Conservation (phyloP, 2,113 vertebrate species). For the Poecilia latipinna region DNA sequence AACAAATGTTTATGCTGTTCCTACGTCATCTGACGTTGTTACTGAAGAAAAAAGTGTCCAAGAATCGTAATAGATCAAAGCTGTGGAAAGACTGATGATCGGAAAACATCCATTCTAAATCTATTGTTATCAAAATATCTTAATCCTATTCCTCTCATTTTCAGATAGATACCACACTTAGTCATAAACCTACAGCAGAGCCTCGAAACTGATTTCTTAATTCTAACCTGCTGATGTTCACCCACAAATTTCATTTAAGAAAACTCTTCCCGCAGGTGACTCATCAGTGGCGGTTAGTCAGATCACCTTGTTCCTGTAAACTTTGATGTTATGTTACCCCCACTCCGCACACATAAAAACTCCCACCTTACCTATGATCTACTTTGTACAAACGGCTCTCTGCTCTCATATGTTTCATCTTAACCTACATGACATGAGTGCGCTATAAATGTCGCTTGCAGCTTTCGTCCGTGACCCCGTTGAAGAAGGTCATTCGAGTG, state of each 20-base stretch:
- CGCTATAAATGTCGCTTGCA: conserved; percentile 7
- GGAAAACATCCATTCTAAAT: background rate
- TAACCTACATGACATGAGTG: conserved; percentile 29
- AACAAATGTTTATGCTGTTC: background rate
- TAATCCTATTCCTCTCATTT: background rate
- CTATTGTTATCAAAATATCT: background rate
- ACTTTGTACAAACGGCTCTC: conserved; percentile 13
- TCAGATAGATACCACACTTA: background rate
- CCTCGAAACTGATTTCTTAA: conserved; percentile 15
- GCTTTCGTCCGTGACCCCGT: background rate
- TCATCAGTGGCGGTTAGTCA: conserved; percentile 28
- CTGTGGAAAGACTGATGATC: background rate
- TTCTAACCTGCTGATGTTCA: conserved; percentile 14
- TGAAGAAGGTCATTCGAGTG: conserved; percentile 11
- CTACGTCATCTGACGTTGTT: background rate
- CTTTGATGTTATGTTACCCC: conserved; percentile 36
- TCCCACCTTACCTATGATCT: conserved; percentile 15
- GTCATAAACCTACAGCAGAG: background rate
- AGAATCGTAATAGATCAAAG: background rate
- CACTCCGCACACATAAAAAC: conserved; percentile 16
- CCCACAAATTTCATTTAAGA: conserved; percentile 29
- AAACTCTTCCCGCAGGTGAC: conserved; percentile 25
- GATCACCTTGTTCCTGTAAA: conserved; percentile 36
- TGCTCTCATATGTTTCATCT: conserved; percentile 1
- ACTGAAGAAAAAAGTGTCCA: too few relatives aligned